Evolutionary conservation across 2,888 invertebrate species (phyloP), one percentile per base, ranked within the genome.

Genomic region (Brachypalpus laphriformis): DNA sequence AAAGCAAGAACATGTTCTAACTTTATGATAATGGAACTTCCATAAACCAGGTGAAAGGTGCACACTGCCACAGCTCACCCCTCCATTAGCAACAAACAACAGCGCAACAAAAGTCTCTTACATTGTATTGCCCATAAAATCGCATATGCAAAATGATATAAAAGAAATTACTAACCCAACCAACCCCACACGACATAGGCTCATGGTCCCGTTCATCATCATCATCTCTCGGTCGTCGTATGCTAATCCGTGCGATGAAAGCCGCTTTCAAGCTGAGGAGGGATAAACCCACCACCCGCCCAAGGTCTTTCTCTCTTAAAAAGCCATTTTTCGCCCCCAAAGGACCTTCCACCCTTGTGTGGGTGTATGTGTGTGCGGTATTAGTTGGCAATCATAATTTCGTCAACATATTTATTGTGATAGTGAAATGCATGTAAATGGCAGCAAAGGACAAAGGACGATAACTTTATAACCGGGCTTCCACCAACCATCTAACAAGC

Each of bases 351-450:
- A 22, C 25, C 20, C 51, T 8, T 14, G 11, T 18, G 16, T 25
- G 6, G 22, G 47, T 47, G 16, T 56, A 54, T 66, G 42, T 9
- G 65, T 54, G 28, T 42, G 14, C 34, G 22, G 75, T 66, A 85
- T 85, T 85, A 85, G 85, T 85, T 85, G 81, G 71, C 75, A 81
- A 85, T 85, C 85, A 85, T 85, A 85, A 85, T 85, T 85, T 81
- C 75, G 75, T 81, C 65, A 81, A 85, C 85, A 85, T 85, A 85
- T 85, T 85, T 85, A 85, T 75, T 81, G 81, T 85, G 75, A 85
- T 85, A 85, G 85, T 75, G 70, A 71, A 85, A 81, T 81, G 85
- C 81, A 85, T 81, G 83, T 85, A 80, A 85, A 80, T 80, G 63
- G 56, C 75, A 61, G 51, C 45, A 63, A 18, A 80, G 81, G 75